Evolutionary conservation across 2,797 vertebrate species (phyloP), one percentile per base, ranked within the genome.

Genomic region (Semotilus atromaculatus): DNA sequence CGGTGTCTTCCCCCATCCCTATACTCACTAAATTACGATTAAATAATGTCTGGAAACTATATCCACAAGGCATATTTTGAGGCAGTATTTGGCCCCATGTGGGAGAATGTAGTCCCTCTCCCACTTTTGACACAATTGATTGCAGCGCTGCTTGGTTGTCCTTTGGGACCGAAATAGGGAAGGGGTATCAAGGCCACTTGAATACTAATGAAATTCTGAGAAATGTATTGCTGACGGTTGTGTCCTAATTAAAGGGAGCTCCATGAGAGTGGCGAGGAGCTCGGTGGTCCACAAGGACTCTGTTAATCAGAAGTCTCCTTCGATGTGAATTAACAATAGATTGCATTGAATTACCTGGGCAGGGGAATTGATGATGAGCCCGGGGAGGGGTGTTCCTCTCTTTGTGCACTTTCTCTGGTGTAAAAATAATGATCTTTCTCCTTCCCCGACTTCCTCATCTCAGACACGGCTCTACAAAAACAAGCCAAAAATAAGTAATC

Each of bases 251-350:
- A 88, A 85, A 88, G 43, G 67, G 83, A 77, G 68, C 73, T 79
- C 75, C 71, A 73, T 60, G 78, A 81, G 77, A 64, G 70, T 55
- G 64, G 68, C 66, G 51, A 38, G 55, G 43, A 64, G 83, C 68
- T 73, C 40, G 75, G 80, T 67, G 71, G 62, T 80, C 85, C 82
- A 64, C 85, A 85, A 86, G 83, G 80, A 83, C 62, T 82, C 45
- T 60, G 71, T 86, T 88, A 88, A 86, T 88, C 87, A 86, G 82
- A 79, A 80, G 74, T 84, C 79, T 86, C 74, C 87, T 85, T 78
- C 74, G 26, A 66, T 85, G 85, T 85, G 85, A 86, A 88, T 86
- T 86, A 86, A 81, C 60, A 72, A 72, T 74, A 68, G 82, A 88
- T 82, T 86, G 79, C 72, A 81, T 53, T 73, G 72, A 55, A 83